Percentiles rank a stretch among this genome's conserved stretches.
These are phyloP conservation scores for Poecilia gillii DNA, from an alignment of 2,797 vertebrate species.

Conservation along the genomic window DNA sequence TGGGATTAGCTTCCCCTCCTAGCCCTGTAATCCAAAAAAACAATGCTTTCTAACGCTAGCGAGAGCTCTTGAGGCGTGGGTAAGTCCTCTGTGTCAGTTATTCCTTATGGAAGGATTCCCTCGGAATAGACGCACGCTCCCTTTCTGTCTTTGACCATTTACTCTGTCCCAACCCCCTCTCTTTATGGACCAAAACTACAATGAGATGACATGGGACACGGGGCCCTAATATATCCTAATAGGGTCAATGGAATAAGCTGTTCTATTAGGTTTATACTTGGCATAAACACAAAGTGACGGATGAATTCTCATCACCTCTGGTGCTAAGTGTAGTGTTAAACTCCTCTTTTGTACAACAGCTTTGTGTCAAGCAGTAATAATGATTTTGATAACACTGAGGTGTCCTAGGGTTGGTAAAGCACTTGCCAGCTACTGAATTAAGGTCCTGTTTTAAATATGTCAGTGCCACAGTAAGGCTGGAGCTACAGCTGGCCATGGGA, in stretches of 20 bases:
- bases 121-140: constrained; percentile 71
- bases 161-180: constrained; percentile 61
- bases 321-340: constrained; percentile 51
- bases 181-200: constrained; percentile 63
- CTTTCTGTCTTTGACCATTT: constrained; percentile 61
- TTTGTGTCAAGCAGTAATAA: constrained; percentile 66
- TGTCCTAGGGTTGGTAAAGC: constrained; percentile 75
- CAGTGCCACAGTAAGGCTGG: constrained; percentile 66
- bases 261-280: constrained; percentile 71
- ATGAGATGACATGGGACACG: constrained; percentile 79
- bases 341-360: constrained; percentile 59
- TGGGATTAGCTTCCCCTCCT: constrained; percentile 77
- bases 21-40: constrained; percentile 81
- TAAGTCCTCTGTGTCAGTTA: constrained; percentile 77
- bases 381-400: constrained; percentile 65
- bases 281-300: constrained; percentile 63
- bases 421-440: constrained; percentile 71
- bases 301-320: constrained; percentile 59
- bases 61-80: constrained; percentile 71
- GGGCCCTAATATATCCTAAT: constrained; percentile 77
- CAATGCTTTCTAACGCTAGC: constrained; percentile 77
- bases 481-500: constrained; percentile 78
- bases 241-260: constrained; percentile 76
- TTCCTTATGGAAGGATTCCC: constrained; percentile 82
- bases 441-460: constrained; percentile 81